phyloP scores from a whole-genome alignment of 2,797 vertebrate species.

The Notamacropus eugenii region DNA sequence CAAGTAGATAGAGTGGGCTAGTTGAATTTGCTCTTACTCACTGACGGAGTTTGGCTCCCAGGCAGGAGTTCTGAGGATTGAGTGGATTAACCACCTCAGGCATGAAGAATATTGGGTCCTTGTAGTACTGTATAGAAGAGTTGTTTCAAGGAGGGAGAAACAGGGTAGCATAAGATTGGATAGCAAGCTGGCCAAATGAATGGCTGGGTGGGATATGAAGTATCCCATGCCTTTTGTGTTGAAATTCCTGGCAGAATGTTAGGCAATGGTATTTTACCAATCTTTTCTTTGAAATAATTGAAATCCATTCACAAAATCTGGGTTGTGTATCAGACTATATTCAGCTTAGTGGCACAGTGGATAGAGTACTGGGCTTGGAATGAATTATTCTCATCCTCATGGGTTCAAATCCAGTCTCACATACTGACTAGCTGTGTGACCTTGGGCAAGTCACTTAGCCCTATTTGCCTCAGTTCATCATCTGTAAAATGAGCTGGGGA shows the following conservation, averaged over 20 bases:
- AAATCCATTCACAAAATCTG: background rate
- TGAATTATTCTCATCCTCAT: too few species aligned
- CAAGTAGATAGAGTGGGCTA: background rate
- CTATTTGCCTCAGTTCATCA: background rate
- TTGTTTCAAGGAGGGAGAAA: slow-evolving; percentile 16
- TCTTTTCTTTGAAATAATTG: background rate
- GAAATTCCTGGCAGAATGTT: background rate
- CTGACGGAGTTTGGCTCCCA: background rate
- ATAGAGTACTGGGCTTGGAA: too few species aligned
- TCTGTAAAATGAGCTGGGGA: background rate
- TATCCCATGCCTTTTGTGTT: background rate
- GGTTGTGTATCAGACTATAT: background rate
- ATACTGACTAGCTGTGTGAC: background rate
- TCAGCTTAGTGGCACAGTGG: background rate
- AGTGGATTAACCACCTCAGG: background rate
- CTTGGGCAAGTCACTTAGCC: background rate
- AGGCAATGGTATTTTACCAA: background rate
- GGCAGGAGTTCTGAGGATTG: background rate
- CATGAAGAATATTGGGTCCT: background rate
- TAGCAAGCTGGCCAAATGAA: background rate
- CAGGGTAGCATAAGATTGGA: background rate
- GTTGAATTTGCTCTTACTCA: background rate
- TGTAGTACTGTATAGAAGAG: background rate
- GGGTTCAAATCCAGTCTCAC: too few species aligned
- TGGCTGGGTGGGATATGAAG: background rate